phyloP scores from a whole-genome alignment of 2,888 invertebrate species.

The Erannis defoliaria region DNA sequence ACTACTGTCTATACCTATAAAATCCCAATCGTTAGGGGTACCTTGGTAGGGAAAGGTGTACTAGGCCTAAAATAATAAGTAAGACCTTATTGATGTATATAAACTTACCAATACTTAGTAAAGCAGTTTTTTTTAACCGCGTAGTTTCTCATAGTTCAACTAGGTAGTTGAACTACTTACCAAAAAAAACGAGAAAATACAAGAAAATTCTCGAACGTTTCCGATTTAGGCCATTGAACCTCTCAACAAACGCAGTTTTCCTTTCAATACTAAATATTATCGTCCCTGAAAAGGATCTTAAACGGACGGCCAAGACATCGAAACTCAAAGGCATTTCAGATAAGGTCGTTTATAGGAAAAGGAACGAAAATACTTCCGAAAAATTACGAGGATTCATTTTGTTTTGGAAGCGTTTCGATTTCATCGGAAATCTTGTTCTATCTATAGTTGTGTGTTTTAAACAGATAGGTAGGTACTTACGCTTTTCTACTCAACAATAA shows the following conservation, averaged over 20 bases:
- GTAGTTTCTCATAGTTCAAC: too few species aligned
- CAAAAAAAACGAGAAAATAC: neutral
- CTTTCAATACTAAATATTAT: conserved; percentile 25
- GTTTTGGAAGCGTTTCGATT: conserved; percentile 6
- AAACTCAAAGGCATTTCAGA: conserved; percentile 30
- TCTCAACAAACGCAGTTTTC: conserved; percentile 7
- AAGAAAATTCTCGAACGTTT: conserved; percentile 1
- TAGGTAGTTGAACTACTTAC: too few species aligned
- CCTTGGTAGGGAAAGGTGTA: too few species aligned
- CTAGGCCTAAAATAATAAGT: too few species aligned
- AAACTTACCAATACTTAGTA: too few species aligned
- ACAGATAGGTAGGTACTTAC: neutral
- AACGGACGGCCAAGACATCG: conserved; percentile 11
- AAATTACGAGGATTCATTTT: conserved; percentile 33
- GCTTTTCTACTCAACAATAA: too few species aligned
- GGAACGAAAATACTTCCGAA: conserved; percentile 35
- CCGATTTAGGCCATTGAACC: conserved; percentile 20
- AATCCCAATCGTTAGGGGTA: too few species aligned
- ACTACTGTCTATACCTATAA: too few species aligned
- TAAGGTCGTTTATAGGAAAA: conserved; percentile 34
- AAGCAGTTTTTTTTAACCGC: too few species aligned
- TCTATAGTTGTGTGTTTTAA: neutral
- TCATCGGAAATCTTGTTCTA: conserved; percentile 10
- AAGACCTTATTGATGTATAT: too few species aligned
- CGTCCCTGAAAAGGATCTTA: conserved; percentile 9